Conservation (phyloP, 2,797 vertebrate genomes). For the Falco naumanni region DNA sequence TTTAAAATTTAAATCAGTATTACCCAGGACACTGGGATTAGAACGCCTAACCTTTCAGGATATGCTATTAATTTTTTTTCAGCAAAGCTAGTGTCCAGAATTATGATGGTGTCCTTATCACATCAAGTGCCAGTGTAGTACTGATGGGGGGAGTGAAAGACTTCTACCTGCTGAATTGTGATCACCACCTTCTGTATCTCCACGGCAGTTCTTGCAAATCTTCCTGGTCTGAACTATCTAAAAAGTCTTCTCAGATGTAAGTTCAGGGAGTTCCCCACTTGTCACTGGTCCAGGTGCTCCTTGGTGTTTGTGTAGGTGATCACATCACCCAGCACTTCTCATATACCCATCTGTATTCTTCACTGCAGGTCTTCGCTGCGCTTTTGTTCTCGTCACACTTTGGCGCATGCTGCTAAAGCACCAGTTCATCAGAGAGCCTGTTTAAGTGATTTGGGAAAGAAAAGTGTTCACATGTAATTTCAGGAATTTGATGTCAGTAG, state of each 20-base stretch:
- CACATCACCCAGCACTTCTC: neutral
- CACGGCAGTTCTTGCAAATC: neutral
- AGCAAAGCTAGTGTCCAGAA: neutral
- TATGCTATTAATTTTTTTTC: neutral
- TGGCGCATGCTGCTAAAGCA: neutral
- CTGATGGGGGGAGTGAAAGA: neutral
- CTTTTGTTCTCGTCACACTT: neutral
- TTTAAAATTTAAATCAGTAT: conserved; percentile 38
- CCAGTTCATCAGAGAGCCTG: neutral
- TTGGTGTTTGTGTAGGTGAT: neutral
- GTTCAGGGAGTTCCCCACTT: neutral
- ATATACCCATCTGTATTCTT: neutral
- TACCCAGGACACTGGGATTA: neutral
- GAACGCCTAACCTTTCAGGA: neutral
- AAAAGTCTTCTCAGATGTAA: neutral
- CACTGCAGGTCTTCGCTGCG: neutral
- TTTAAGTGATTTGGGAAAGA: neutral
- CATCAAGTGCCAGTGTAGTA: neutral
- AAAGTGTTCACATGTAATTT: neutral
- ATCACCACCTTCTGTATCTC: neutral
- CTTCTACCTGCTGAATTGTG: neutral
- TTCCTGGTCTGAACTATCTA: neutral
- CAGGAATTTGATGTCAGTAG: neutral
- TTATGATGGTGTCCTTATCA: neutral
- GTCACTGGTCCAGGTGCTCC: neutral